A percentile compares a stretch with the other conserved stretches of the same genome.
phyloP scores from a whole-genome alignment of 2,888 invertebrate genomes.

The Magallana nippona region DNA sequence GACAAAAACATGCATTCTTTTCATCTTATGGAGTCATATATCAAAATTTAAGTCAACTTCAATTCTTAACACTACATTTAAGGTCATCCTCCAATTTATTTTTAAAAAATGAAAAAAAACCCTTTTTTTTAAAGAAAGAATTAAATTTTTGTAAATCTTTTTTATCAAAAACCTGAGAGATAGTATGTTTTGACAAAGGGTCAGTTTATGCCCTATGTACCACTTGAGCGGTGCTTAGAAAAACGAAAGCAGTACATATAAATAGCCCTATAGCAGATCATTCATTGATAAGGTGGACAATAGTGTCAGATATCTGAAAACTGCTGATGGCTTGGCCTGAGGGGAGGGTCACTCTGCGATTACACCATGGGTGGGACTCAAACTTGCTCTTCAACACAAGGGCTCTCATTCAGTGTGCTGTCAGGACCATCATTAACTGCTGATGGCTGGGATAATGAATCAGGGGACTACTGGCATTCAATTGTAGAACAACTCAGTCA shows the following conservation, averaged over 20 bases:
- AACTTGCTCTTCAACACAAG: constrained; percentile 16
- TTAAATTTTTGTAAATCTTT: too few relatives aligned
- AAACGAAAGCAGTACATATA: not conserved
- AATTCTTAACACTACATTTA: not conserved
- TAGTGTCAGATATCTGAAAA: constrained; percentile 1
- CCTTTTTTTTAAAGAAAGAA: too few relatives aligned
- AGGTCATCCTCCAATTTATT: not conserved
- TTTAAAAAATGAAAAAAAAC: too few relatives aligned
- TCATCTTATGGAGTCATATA: not conserved
- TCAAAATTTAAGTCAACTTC: constrained; percentile 13
- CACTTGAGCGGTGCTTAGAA: not conserved
- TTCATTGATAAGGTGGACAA: constrained; percentile 6
- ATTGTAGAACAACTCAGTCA: not conserved
- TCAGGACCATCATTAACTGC: constrained; percentile 12
- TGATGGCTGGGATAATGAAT: not conserved
- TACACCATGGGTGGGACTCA: constrained; percentile 29
- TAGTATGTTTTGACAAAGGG: too few relatives aligned
- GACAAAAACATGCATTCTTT: constrained; percentile 3
- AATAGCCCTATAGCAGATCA: not conserved
- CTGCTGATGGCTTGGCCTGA: constrained; percentile 4
- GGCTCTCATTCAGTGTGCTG: constrained; percentile 5
- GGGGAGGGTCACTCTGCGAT: constrained; percentile 10
- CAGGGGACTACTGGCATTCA: not conserved
- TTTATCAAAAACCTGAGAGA: too few relatives aligned
- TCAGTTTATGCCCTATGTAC: too few relatives aligned